Base-by-base conservation (phyloP, 2,888 invertebrate species). In the Prosapia bicincta region DNA sequence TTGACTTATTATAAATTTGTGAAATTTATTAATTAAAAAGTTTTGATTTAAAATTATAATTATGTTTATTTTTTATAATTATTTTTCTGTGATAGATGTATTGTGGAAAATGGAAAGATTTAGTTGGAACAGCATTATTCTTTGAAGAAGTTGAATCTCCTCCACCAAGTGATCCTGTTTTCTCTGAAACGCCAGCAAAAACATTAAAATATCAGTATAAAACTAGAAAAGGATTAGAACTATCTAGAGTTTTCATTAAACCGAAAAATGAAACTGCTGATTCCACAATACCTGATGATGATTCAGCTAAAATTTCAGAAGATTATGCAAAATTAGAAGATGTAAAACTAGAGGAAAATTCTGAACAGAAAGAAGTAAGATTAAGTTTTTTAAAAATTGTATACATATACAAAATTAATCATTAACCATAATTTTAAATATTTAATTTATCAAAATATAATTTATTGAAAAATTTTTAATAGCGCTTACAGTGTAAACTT, bases 51-150 rank as follows among this genome's bases (percentile, higher is more conserved):
- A 10, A 25, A 26, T 69, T 13, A 26, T 32, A 66, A 26, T n/a
- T n/a, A n/a, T n/a, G n/a, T n/a, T n/a, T n/a, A n/a, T 74, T 66
- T 23, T 7, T 10, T 10, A 43, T 65, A 30, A 65, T 23, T 70
- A 69, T 20, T 73, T 72, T 43, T 24, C 70, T 20, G 43, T 79
- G 79, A 66, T 73, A 84, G 85, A 84, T 84, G 78, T 85, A 86
- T 84, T 81, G 83, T 90, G 94, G 93, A 23, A 88, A 88, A 71
- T 92, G 90, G 84, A 90, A 90, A 82, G 88, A 90, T 82, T 87
- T 90, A 9, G 83, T 91, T 77, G 94, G 93, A 24, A 93, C 93
- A 20, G 90, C 90, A 79, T 85, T 94, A 83, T 92, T 93, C 83
- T 93, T 94, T 83, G 89, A 91, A 82, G 89, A 90, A 81, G 88